A percentile compares a stretch with the other conserved stretches of the same genome.
Conservation (phyloP, 2,888 invertebrate genomes). For the Hydriomena furcata region DNA sequence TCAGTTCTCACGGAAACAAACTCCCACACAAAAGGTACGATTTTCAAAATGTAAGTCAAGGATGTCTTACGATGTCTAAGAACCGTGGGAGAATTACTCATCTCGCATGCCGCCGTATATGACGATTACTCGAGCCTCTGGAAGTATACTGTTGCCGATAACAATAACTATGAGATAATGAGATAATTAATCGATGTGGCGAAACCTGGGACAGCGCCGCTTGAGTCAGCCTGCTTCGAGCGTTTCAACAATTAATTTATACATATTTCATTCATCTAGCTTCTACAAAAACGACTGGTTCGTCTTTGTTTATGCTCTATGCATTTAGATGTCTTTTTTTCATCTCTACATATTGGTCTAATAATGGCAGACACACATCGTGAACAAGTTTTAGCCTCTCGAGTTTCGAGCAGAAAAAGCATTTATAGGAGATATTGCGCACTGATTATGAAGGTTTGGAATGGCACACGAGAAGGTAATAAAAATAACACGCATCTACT, state of each 20-base stretch:
- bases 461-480: constrained; percentile 38
- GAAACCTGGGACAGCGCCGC: constrained; percentile 51
- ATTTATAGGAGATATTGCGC: constrained; percentile 37
- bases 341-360: constrained; percentile 16
- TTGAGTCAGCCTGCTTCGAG: constrained; percentile 37
- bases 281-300: constrained; percentile 46
- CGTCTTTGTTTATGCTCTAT: constrained; percentile 49
- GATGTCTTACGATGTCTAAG: constrained; percentile 66
- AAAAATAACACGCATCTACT: constrained; percentile 39
- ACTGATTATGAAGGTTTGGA: constrained; percentile 30
- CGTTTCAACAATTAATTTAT: constrained; percentile 39
- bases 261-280: constrained; percentile 60
- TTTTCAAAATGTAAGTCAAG: constrained; percentile 79
- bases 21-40: constrained; percentile 76
- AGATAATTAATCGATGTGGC: constrained; percentile 46
- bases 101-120: constrained; percentile 50
- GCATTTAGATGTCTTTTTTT: constrained; percentile 51
- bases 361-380: constrained; percentile 34
- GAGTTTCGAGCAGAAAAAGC: constrained; percentile 35
- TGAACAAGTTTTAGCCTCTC: constrained; percentile 47
- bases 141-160: constrained; percentile 51
- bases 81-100: constrained; percentile 71
- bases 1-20: constrained; percentile 75
- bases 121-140: constrained; percentile 47
- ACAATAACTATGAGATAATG: constrained; percentile 50